These are phyloP conservation scores for Ernsta delagoae DNA, from an alignment of 2,888 invertebrate species.

Conservation along the genomic window DNA sequence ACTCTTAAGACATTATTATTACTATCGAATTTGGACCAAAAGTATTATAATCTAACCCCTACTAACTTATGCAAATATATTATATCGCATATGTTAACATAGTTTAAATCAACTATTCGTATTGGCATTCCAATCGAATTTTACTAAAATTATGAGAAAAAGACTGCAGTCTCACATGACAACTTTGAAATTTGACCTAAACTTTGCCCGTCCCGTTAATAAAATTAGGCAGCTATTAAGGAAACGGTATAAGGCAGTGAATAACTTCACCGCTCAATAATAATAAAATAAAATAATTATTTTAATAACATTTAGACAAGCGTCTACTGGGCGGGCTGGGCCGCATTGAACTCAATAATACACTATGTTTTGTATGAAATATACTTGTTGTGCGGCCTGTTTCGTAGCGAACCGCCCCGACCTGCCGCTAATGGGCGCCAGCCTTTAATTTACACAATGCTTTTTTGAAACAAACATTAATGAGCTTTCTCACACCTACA, in stretches of 20 bases:
- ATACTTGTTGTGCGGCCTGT: too few species aligned
- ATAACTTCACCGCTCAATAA: background rate
- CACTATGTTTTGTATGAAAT: too few species aligned
- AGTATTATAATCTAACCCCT: slow-evolving; percentile 27
- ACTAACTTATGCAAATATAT: slow-evolving; percentile 9
- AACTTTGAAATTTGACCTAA: slow-evolving; percentile 2
- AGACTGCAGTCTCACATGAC: slow-evolving; percentile 22
- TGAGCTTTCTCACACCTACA: slow-evolving; percentile 8
- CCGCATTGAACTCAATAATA: too few species aligned
- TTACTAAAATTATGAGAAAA: slow-evolving; percentile 16
- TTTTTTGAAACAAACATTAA: slow-evolving; percentile 26
- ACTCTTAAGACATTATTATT: slow-evolving; percentile 8
- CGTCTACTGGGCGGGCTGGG: too few species aligned
- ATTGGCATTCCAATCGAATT: slow-evolving; percentile 12
- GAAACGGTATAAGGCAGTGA: background rate
- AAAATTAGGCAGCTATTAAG: slow-evolving; percentile 1
- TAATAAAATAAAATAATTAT: background rate
- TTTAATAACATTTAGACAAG: too few species aligned
- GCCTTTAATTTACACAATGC: background rate
- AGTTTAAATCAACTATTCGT: background rate
- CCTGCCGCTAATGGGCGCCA: too few species aligned
- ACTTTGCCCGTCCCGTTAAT: slow-evolving; percentile 18
- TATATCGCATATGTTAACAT: slow-evolving; percentile 8
- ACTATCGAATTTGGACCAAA: slow-evolving; percentile 39
- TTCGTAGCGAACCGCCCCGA: too few species aligned